Conservation (phyloP, 2,113 vertebrate genomes). For the Camelus dromedarius region DNA sequence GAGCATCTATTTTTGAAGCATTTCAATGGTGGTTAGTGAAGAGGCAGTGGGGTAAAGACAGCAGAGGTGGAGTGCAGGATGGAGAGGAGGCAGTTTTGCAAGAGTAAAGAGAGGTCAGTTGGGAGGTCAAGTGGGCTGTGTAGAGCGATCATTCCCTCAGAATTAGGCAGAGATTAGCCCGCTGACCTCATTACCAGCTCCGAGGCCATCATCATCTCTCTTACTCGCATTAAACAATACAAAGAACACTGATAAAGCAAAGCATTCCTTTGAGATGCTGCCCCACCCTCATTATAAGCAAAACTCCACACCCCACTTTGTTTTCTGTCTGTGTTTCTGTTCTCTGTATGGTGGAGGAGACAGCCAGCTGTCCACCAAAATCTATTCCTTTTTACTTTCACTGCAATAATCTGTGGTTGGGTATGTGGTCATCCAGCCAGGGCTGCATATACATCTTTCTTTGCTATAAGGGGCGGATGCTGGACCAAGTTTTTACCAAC, state of each 20-base stretch:
- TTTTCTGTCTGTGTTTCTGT: neutral
- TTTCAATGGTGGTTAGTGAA: neutral
- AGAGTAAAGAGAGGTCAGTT: neutral
- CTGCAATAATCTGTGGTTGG: neutral
- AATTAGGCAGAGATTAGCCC: neutral
- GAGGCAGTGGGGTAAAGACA: neutral
- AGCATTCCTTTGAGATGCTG: neutral
- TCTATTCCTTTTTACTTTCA: neutral
- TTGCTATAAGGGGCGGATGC: neutral
- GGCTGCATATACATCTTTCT: neutral
- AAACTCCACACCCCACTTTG: neutral
- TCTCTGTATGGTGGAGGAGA: neutral
- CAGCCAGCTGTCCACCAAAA: neutral
- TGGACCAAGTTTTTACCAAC: neutral
- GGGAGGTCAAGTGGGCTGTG: neutral
- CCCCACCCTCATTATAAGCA: neutral
- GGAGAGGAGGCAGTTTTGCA: neutral
- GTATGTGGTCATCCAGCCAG: neutral
- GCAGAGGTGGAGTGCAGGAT: fast-evolving
- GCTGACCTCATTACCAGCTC: neutral
- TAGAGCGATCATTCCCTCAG: neutral
- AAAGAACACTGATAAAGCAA: neutral
- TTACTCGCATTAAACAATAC: neutral
- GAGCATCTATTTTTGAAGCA: neutral
- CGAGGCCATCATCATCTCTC: neutral